phyloP scores from a whole-genome alignment of 2,888 invertebrate species.

The Nebria brevicollis region DNA sequence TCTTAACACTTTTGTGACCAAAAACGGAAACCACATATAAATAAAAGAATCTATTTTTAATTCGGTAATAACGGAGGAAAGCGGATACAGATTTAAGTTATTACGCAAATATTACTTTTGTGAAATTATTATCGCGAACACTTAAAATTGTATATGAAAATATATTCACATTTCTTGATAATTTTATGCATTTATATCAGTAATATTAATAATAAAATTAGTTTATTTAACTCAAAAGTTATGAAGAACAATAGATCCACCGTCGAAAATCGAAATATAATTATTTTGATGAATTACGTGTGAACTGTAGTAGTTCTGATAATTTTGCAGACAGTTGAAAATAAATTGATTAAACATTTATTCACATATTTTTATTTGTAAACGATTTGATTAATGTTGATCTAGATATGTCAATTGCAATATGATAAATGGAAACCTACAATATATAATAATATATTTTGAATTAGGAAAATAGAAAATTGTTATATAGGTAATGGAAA shows the following conservation, averaged over 20 bases:
- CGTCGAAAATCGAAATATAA: neutral
- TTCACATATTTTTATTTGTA: neutral
- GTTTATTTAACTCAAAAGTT: neutral
- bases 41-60: no score
- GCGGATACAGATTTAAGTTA: no score
- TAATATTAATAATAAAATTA: no score
- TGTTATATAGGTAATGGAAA: neutral
- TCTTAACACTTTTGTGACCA: neutral
- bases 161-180: no score
- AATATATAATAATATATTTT: neutral
- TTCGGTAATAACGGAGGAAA: no score
- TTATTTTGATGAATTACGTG: conserved; percentile 9
- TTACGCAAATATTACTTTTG: no score
- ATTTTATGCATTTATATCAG: no score
- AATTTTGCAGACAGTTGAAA: neutral
- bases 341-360: conserved; percentile 8
- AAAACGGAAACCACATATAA: neutral
- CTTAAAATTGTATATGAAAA: no score
- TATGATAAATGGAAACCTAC: conserved; percentile 4
- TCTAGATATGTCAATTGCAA: conserved; percentile 20
- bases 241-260: neutral
- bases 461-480: neutral
- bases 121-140: no score
- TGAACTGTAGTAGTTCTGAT: neutral
- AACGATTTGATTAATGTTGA: conserved; percentile 8